A percentile compares a stretch with the other conserved stretches of the same genome.
Evolutionary conservation across 2,113 vertebrate species (phyloP).

Genomic region (Daphoenositta chrysoptera): DNA sequence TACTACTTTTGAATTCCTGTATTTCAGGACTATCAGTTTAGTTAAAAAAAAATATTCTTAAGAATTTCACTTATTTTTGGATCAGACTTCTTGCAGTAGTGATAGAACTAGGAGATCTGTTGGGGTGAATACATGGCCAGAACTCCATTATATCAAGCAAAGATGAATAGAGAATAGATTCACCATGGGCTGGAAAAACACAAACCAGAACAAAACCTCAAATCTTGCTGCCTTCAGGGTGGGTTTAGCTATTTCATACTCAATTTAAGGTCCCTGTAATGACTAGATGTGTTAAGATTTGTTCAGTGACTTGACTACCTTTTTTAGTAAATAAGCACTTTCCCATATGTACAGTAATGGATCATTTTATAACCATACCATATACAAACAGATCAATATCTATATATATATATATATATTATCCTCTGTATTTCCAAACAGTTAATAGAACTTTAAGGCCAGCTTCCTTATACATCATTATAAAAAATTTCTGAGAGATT

Average conservation of each 20-base stretch:
- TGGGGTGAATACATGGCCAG: neutral
- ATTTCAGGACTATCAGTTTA: neutral
- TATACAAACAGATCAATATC: neutral
- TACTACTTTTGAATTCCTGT: neutral
- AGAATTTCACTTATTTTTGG: neutral
- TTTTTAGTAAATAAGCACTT: neutral
- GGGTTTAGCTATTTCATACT: neutral
- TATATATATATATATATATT: fast-evolving
- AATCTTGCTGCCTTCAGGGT: neutral
- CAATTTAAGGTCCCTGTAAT: neutral
- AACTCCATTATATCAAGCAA: neutral
- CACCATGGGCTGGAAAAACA: neutral
- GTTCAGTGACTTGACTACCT: neutral
- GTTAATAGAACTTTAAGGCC: neutral
- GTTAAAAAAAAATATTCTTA: neutral
- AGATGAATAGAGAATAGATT: neutral
- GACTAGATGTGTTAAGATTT: neutral
- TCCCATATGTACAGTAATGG: neutral
- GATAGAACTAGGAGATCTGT: neutral
- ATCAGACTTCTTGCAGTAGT: neutral
- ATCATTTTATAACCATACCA: neutral
- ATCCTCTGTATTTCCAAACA: neutral
- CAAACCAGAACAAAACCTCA: neutral
- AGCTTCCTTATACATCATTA: neutral
- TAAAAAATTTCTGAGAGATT: neutral